phyloP scores from a whole-genome alignment of 2,797 vertebrate species.

The Poecile montanus region DNA sequence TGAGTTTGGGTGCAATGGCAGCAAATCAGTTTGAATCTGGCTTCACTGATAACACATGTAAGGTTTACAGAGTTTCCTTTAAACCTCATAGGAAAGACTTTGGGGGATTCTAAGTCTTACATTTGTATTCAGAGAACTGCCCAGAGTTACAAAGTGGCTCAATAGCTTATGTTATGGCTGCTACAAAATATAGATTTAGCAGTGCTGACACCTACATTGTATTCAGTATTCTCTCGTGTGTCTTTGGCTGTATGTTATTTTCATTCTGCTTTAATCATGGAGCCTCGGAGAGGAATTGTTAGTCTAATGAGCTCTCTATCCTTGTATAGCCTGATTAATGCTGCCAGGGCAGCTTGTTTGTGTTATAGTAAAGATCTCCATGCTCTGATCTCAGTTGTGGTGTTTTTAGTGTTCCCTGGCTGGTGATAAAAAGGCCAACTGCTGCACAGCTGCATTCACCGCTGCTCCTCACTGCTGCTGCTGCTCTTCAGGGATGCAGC shows the following conservation, averaged over 20 bases:
- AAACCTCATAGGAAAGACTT: neutral
- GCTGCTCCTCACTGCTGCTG: neutral
- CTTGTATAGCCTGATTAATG: constrained; percentile 51
- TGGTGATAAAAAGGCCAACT: constrained; percentile 25
- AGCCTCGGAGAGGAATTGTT: constrained; percentile 57
- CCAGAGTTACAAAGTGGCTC: neutral
- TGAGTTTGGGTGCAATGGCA: neutral
- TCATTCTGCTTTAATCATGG: constrained; percentile 50
- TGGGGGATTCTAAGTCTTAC: neutral
- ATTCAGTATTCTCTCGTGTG: constrained; percentile 3
- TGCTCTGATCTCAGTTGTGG: neutral
- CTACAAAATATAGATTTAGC: neutral
- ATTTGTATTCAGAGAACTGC: neutral
- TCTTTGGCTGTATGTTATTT: constrained; percentile 35
- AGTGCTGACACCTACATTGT: neutral
- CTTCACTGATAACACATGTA: rapidly evolving
- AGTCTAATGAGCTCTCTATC: constrained; percentile 45
- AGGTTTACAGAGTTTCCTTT: neutral
- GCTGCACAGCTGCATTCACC: neutral
- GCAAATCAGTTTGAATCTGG: neutral
- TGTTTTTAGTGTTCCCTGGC: constrained; percentile 23
- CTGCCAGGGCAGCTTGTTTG: constrained; percentile 17
- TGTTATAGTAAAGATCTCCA: constrained; percentile 4
- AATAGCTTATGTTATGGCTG: neutral
- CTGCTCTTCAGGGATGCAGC: neutral